Evolutionary conservation across 2,113 vertebrate genomes (phyloP).

Genomic region (Ophthalmolycus amberensis): DNA sequence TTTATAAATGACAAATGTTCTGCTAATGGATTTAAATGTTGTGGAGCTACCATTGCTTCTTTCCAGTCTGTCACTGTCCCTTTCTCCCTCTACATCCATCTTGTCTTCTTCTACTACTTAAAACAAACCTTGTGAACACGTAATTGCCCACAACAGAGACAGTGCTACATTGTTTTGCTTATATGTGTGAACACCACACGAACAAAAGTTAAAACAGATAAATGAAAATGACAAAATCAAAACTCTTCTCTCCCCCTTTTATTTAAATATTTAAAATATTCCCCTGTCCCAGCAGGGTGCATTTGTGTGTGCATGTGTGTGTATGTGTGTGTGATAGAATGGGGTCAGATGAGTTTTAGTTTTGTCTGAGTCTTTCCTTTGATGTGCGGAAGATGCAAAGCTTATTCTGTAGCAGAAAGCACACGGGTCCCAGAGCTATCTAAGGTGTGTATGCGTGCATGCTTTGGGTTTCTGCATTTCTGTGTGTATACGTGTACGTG

Average conservation of each 20-base stretch:
- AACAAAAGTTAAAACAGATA: background rate
- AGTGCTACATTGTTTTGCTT: background rate
- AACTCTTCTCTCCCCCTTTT: background rate
- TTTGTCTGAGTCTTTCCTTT: constrained; percentile 58
- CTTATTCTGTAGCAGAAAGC: constrained; percentile 24
- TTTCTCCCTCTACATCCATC: background rate
- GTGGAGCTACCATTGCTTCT: background rate
- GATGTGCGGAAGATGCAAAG: constrained; percentile 46
- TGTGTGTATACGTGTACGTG: background rate
- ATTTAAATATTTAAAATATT: constrained; percentile 50
- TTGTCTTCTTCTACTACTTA: constrained; percentile 7
- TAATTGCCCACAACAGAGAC: background rate
- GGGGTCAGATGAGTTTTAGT: constrained; percentile 66
- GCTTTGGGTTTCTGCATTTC: background rate
- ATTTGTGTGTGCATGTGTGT: constrained; percentile 11
- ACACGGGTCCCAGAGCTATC: constrained; percentile 30
- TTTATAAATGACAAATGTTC: constrained; percentile 59
- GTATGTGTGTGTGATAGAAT: constrained; percentile 64
- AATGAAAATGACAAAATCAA: background rate
- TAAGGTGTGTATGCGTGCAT: background rate
- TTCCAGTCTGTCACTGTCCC: constrained; percentile 5
- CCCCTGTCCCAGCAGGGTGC: constrained; percentile 25
- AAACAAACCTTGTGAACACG: constrained; percentile 6
- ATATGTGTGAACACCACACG: background rate
- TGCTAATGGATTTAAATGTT: constrained; percentile 48